Conservation (phyloP, 1,140 invertebrate genomes). For the Homalodisca vitripennis region DNA sequence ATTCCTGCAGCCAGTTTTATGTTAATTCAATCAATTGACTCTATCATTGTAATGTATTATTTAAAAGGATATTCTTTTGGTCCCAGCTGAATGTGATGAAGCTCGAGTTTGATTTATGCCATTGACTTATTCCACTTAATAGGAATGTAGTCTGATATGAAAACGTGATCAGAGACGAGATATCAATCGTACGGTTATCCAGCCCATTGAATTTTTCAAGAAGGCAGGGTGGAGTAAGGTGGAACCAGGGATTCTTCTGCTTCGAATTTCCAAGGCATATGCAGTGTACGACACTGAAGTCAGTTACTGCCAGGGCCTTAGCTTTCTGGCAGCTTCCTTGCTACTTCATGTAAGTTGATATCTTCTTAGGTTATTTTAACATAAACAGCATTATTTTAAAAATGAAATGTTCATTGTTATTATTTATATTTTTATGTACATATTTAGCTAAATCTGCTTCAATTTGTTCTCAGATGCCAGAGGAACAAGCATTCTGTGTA, state of each 20-base stretch:
- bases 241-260: slow-evolving; percentile 93
- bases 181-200: slow-evolving; percentile 98
- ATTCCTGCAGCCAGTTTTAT: no score
- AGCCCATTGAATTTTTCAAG: slow-evolving; percentile 96
- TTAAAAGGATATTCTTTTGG: no score
- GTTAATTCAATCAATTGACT: no score
- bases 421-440: not conserved
- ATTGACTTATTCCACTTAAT: no score
- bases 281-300: slow-evolving; percentile 97
- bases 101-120: no score
- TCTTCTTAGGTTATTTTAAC: no score
- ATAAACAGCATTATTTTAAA: no score
- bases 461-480: no score
- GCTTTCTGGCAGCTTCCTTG: slow-evolving; percentile 92
- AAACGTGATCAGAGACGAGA: slow-evolving; percentile 89
- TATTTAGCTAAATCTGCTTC: no score
- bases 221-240: slow-evolving; percentile 88
- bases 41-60: no score
- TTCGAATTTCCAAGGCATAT: slow-evolving; percentile 95
- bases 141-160: slow-evolving; percentile 90
- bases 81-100: no score
- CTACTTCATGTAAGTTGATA: slow-evolving; percentile 96
- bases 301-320: slow-evolving; percentile 97
- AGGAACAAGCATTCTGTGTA: slow-evolving; percentile 98
- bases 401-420: not conserved